phyloP scores from a whole-genome alignment of 2,888 invertebrate species.

The Phania funesta region DNA sequence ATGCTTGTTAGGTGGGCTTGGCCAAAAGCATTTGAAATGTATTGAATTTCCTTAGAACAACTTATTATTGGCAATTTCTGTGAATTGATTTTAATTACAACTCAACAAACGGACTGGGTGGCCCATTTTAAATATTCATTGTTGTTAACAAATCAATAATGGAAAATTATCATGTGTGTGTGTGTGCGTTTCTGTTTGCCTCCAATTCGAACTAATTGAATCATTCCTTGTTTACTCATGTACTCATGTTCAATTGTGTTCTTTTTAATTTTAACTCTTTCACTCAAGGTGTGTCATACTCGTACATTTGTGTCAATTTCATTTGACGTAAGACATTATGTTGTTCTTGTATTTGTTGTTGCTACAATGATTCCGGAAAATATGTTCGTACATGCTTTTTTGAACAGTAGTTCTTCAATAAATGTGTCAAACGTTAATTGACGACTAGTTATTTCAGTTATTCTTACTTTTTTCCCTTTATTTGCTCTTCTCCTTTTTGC shows the following conservation, averaged over 20 bases:
- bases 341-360: slow-evolving; percentile 22
- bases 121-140: slow-evolving; percentile 55
- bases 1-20: slow-evolving; percentile 65
- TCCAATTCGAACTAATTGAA: slow-evolving; percentile 35
- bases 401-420: slow-evolving; percentile 69
- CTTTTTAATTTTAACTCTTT: slow-evolving; percentile 30
- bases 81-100: slow-evolving; percentile 59
- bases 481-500: neutral
- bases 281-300: neutral
- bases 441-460: slow-evolving; percentile 46
- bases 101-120: slow-evolving; percentile 56
- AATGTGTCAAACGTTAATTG: slow-evolving; percentile 66
- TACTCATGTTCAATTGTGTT: slow-evolving; percentile 23
- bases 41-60: slow-evolving; percentile 39
- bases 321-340: slow-evolving; percentile 48
- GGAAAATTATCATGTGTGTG: neutral
- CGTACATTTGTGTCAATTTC: slow-evolving; percentile 33
- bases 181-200: neutral
- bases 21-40: slow-evolving; percentile 44
- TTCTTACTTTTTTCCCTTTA: neutral
- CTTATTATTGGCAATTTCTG: slow-evolving; percentile 28
- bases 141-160: slow-evolving; percentile 16
- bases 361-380: slow-evolving; percentile 19
- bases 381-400: neutral
- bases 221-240: no score